Base-by-base conservation (phyloP, 1,140 invertebrate genomes). In the Propsilocerus akamusi region DNA sequence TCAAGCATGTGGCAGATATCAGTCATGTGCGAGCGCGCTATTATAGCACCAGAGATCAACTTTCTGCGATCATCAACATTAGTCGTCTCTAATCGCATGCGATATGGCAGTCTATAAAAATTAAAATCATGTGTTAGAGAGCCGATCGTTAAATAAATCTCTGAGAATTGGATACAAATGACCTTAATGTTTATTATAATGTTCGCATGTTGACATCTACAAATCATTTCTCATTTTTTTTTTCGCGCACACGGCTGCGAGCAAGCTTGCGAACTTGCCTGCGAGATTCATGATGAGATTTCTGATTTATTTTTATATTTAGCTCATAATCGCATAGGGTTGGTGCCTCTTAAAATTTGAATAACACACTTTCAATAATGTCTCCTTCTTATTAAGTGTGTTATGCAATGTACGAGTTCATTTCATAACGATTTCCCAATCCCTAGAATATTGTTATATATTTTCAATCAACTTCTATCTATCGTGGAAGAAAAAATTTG, bases 171-270 rank as follows among this genome's bases (percentile, higher is more conserved):
- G 17, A 41, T 41, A 14, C 34, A 41, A 41, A 41, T 41, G 34
- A 41, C 34, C 34, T 41, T 41, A 41, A 41, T 41, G 34, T 41
- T 41, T 41, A 41, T 41, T 41, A 41, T 41, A 41, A 41, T 41
- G 34, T 41, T 41, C 34, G 17, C 34, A 41, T 41, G 34, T 41
- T 41, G 34, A 41, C 34, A 41, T 41, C 34, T 20, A 41, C 34
- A 41, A 41, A 41, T 41, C 34, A 41, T 41, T 41, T 41, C 34
- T 41, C 34, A 41, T 41, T 17, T 41, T 37, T 37, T 37, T 14
- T 17, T 37, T 30, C n/a, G n/a, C 10, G 28, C n/a, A n/a, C n/a
- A n/a, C n/a, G n/a, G n/a, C n/a, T n/a, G n/a, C n/a, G n/a, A n/a
- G n/a, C n/a, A n/a, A n/a, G n/a, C n/a, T n/a, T n/a, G n/a, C n/a